Base-by-base conservation (phyloP, 2,888 invertebrate species). In the Ptilodon capucinus region DNA sequence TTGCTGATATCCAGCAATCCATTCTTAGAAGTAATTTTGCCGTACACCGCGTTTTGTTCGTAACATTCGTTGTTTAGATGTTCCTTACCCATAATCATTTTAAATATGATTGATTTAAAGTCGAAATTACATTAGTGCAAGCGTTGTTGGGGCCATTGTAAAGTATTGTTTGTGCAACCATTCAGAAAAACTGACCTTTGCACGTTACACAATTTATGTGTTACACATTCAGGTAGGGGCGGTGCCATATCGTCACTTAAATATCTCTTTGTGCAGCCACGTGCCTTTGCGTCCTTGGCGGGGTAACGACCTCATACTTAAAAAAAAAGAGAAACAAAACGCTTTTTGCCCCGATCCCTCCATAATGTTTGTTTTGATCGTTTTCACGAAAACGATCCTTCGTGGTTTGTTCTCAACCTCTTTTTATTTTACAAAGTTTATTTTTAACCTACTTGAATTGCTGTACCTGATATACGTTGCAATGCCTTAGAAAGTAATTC, bases 331-430 rank as follows among this genome's bases (percentile, higher is more conserved):
- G 71, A 74, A 76, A 76, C 69, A 76, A 59, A 54, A 73, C 72
- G 60, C 74, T 82, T 87, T 87, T 85, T 84, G 81, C 75, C 64
- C 71, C 68, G 64, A 77, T 74, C 80, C 76, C 68, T 73, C 63
- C 79, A 73, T 81, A 80, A 81, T 81, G 84, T 89, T 89, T 89
- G 86, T 87, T 89, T 88, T 86, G 82, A 85, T 86, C 81, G 85
- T 82, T 86, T 86, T 82, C 79, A 82, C 81, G 79, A 84, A 83
- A 85, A 84, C 75, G 76, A 74, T 74, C 71, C 74, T 70, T 68
- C 73, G 75, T 74, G 69, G 68, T 74, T 74, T 76, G 69, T 75
- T 77, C 78, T 75, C 42, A 51, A 59, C n/a, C n/a, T n/a, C n/a
- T n/a, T n/a, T n/a, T n/a, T n/a, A n/a, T n/a, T n/a, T n/a, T n/a